These are phyloP conservation scores for Caprella mutica DNA, from an alignment of 2,888 invertebrate genomes.

Conservation along the genomic window DNA sequence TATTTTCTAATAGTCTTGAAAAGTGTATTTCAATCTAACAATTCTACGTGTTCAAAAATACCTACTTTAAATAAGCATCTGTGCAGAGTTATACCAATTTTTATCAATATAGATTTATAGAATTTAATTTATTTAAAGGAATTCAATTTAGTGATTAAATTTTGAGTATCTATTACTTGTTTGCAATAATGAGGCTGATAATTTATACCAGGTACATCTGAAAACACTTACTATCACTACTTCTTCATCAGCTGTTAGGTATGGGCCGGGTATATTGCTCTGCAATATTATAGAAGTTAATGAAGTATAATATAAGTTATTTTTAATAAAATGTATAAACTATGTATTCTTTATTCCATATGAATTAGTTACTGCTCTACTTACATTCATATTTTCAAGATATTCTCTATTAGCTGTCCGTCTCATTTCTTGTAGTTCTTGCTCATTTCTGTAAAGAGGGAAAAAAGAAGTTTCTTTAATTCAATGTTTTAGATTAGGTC, in stretches of 20 bases:
- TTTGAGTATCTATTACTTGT: no score
- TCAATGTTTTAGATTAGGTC: no score
- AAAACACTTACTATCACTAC: no score
- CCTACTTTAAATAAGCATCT: slow-evolving; percentile 6
- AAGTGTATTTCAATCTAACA: no score
- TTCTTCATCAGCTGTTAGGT: no score
- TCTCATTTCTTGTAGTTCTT: not conserved
- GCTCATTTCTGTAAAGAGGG: slow-evolving; percentile 8
- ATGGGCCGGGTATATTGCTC: not conserved
- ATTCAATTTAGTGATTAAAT: not conserved
- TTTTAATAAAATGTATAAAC: not conserved
- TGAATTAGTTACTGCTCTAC: no score
- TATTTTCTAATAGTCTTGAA: no score
- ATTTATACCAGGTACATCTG: no score
- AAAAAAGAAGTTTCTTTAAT: no score
- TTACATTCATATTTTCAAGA: no score
- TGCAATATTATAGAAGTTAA: not conserved
- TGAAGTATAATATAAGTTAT: not conserved
- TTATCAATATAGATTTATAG: slow-evolving; percentile 4
- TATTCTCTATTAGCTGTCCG: slow-evolving; percentile 3
- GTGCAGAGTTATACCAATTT: not conserved
- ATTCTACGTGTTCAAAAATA: no score
- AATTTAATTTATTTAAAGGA: slow-evolving; percentile 2
- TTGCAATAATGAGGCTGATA: no score
- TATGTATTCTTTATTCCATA: not conserved